A percentile compares a stretch with the other conserved stretches of the same genome.
Evolutionary conservation across 2,797 vertebrate genomes (phyloP).

Genomic region (Paedocypris micromegethes): DNA sequence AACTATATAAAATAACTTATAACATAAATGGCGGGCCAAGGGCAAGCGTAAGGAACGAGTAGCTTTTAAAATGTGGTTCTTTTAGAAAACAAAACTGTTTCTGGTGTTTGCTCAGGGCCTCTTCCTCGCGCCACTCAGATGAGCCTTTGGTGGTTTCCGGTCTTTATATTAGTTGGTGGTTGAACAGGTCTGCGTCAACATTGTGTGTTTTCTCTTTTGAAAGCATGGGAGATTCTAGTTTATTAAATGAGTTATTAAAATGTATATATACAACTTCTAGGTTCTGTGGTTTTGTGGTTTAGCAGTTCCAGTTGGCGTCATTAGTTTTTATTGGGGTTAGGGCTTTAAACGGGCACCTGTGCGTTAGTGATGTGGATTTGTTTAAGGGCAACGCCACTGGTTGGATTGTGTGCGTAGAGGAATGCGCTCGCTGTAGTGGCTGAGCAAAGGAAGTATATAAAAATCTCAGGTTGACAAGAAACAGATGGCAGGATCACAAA

Average conservation of each 20-base stretch:
- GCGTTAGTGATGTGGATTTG: constrained; percentile 17
- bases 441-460: constrained; percentile 17
- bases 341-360: constrained; percentile 30
- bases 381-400: constrained; percentile 25
- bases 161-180: constrained; percentile 67
- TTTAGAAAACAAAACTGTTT: too few species aligned
- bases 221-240: constrained; percentile 26
- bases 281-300: constrained; percentile 15
- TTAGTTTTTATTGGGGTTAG: constrained; percentile 34
- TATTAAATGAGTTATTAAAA: constrained; percentile 33
- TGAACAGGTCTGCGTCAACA: constrained; percentile 51
- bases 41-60: too few species aligned
- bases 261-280: constrained; percentile 20
- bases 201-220: constrained; percentile 16
- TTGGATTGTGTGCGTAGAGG: constrained; percentile 10
- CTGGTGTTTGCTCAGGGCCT: too few species aligned
- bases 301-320: constrained; percentile 26
- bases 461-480: constrained; percentile 1
- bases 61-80: too few species aligned
- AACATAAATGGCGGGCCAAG: too few species aligned
- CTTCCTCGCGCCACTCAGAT: not conserved
- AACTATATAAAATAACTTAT: too few species aligned
- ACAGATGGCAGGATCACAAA: not conserved
- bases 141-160: constrained; percentile 32
- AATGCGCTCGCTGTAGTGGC: constrained; percentile 24